Evolutionary conservation across 1,140 invertebrate genomes (phyloP).

Genomic region (Drosophila gunungcola): DNA sequence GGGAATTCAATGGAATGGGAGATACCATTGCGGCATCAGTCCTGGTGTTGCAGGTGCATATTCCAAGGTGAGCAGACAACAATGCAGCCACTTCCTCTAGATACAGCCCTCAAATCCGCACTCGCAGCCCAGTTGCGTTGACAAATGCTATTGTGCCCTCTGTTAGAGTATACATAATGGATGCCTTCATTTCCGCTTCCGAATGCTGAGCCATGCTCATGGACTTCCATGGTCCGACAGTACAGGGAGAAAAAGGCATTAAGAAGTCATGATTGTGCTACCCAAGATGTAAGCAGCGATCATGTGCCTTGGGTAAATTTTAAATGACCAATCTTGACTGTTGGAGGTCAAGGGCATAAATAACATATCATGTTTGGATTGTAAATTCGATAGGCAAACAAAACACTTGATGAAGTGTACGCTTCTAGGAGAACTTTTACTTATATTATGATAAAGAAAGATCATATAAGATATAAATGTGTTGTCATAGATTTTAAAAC

Average conservation of each 20-base stretch:
- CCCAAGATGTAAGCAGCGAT: background rate
- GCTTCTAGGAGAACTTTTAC: too few relatives aligned
- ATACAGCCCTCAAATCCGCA: background rate
- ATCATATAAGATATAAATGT: too few relatives aligned
- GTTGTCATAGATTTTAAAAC: too few relatives aligned
- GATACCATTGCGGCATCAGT: background rate
- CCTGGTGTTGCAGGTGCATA: background rate
- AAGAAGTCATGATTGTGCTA: constrained; percentile 3
- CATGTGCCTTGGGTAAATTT: background rate
- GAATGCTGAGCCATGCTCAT: background rate
- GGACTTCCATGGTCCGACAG: background rate
- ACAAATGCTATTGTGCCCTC: constrained; percentile 24
- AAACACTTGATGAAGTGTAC: too few relatives aligned
- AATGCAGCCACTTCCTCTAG: constrained; percentile 19
- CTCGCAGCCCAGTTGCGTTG: background rate
- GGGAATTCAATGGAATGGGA: background rate
- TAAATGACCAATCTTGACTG: background rate
- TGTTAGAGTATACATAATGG: constrained; percentile 23
- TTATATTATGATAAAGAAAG: too few relatives aligned
- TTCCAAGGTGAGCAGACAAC: constrained; percentile 4
- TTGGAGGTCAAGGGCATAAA: too few relatives aligned
- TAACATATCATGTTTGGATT: too few relatives aligned
- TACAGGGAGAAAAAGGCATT: constrained; percentile 1
- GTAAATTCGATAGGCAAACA: too few relatives aligned
- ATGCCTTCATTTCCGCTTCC: constrained; percentile 49